Evolutionary conservation across 2,797 vertebrate genomes (phyloP), one percentile per base, ranked within the genome.

Genomic region (Manis javanica): DNA sequence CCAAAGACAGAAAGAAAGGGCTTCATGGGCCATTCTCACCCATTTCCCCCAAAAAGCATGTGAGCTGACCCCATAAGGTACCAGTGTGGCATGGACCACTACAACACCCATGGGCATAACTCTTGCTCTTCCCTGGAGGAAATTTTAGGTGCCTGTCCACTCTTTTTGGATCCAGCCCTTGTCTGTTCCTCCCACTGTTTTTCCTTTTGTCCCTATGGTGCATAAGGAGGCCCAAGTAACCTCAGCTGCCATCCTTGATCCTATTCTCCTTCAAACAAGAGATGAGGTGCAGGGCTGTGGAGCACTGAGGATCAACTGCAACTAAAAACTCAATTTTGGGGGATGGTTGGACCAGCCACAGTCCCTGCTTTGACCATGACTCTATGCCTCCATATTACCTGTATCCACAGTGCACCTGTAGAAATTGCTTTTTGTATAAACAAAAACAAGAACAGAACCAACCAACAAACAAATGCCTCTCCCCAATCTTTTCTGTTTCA

Each of bases 41-140:
- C 91, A 96, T 78, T 90, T 91, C 94, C 96, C 92, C 81, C 95
- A 72, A 53, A 92, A 97, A 97, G 96, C 96, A 98, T 95, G 96
- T 96, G 96, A 96, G 95, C 96, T 87, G 92, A 96, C 37, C 91
- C 90, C 77, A 51, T 39, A 51, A 91, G 87, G 83, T 94, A 91
- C 88, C 71, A 83, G 77, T 61, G 93, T n/a, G 42, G n/a, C 81
- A 39, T 6, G n/a, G 49, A 59, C 55, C 66, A n/a, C 31, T 16
- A 63, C 18, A 49, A 86, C 8, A 83, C 49, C 85, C 90, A 37
- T 1, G 74, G 59, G 88, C 74, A 90, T 86, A 91, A 71, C 61
- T 94, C 92, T 53, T n/a, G 71, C 53, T 97, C 83, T 78, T 95
- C n/a, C 87, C 63, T 15, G 13, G 69, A 92, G 84, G 90, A 95